Evolutionary conservation across 2,888 invertebrate genomes (phyloP), one percentile per base, ranked within the genome.

Genomic region (Caenorhabditis doughertyi): DNA sequence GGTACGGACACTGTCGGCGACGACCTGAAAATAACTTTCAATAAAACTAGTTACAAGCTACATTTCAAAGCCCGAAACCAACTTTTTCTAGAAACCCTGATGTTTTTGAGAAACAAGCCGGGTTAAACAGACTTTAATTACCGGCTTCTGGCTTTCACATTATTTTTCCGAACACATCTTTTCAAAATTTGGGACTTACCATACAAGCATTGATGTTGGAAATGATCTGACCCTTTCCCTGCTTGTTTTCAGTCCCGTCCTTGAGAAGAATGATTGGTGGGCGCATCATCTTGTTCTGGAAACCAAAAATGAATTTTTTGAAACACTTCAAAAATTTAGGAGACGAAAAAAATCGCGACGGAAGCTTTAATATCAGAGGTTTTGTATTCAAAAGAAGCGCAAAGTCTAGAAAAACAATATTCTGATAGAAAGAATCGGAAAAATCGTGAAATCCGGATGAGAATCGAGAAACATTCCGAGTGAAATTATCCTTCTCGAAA

Each of bases 241-340:
- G 98, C 62, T 91, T 87, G 70, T 90, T 88, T 93, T 99, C 98
- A 4, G 99, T 99, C 83, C 99, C 99, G 93, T 99, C 99, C 94
- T 97, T 97, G 92, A 99, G 93, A 83, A 99, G 94, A 91, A 99
- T 94, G 90, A 99, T 98, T 94, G 98, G 98, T 88, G 97, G 97
- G 32, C 87, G 83, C 89, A 88, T 89, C 87, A 88, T 88, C 53
- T 86, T 73, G 67, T 73, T 80, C 65, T 62, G 32, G 55, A 70
- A 70, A 23, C n/a, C n/a, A 13, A 18, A 65, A 35, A 42, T 35
- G 23, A 72, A 70, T 32, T 25, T 29, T 47, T 39, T 25, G 3
- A 42, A 53, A 35, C 21, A 25, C 13, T 18, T 3, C 3, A 5
- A 55, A 55, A 55, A n/a, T 55, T 68, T 42, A 53, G 42, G 44